Percentiles rank a stretch among this genome's conserved stretches.
These are phyloP conservation scores for Alsophila aescularia DNA, from an alignment of 2,888 invertebrate genomes.

Conservation along the genomic window DNA sequence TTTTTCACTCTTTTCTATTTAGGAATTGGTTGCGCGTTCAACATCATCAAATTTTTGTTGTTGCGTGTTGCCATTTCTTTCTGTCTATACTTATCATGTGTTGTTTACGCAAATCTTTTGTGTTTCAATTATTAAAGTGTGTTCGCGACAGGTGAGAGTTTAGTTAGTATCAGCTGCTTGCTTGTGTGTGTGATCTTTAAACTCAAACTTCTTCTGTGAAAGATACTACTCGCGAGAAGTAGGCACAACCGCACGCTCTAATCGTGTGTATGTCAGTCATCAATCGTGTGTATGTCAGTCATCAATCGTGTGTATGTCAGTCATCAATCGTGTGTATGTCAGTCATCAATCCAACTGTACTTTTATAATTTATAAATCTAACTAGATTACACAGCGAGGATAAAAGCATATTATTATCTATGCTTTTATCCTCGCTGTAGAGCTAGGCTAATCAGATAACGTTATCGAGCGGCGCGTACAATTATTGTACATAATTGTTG, in stretches of 20 bases:
- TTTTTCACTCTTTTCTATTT: not conserved
- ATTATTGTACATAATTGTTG: slow-evolving; percentile 16
- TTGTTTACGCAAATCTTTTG: too few species aligned
- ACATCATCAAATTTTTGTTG: not conserved
- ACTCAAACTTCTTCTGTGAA: too few species aligned
- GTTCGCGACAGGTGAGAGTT: too few species aligned
- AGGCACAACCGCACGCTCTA: too few species aligned
- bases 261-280: too few species aligned
- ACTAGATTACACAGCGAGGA: too few species aligned
- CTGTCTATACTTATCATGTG: not conserved
- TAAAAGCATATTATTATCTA: not conserved
- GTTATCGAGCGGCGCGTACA: slow-evolving; percentile 7
- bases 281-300: too few species aligned
- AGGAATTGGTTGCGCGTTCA: not conserved
- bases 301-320: too few species aligned
- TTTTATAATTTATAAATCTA: too few species aligned
- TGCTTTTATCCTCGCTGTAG: not conserved
- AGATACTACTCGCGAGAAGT: not conserved
- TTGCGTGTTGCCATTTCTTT: not conserved
- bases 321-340: not conserved
- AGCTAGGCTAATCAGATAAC: not conserved
- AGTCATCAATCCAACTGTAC: not conserved
- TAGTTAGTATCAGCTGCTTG: too few species aligned
- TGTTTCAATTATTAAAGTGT: too few species aligned
- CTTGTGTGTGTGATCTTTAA: too few species aligned